Conservation (phyloP, 2,797 vertebrate species). For the Arctocebus calabarensis region DNA sequence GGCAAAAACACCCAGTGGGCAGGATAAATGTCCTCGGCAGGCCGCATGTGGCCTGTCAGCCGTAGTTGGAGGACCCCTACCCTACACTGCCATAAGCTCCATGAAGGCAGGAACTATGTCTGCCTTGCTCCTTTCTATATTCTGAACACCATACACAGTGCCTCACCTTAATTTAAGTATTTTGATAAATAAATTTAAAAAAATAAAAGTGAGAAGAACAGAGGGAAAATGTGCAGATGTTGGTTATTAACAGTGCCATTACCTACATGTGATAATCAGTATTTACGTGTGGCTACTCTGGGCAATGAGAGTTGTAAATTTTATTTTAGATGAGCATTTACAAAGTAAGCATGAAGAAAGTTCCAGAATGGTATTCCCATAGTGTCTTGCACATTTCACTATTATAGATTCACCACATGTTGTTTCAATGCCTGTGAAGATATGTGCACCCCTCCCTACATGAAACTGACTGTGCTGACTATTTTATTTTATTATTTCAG, state of each 20-base stretch:
- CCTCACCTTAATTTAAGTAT: not conserved
- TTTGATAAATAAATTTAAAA: constrained; percentile 34
- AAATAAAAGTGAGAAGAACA: not conserved
- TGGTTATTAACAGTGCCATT: not conserved
- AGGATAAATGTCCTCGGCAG: too few species aligned
- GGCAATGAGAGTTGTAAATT: not conserved
- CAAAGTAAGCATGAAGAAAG: not conserved
- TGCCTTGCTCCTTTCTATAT: not conserved
- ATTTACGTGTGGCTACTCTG: not conserved
- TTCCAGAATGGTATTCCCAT: not conserved
- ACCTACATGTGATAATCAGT: not conserved
- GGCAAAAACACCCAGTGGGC: too few species aligned
- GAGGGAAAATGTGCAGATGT: not conserved
- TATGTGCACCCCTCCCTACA: not conserved
- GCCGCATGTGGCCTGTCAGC: too few species aligned
- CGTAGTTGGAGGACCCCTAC: too few species aligned
- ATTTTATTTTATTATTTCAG: too few species aligned
- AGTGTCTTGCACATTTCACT: not conserved
- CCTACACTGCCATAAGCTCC: not conserved
- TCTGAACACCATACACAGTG: not conserved
- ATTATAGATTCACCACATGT: not conserved
- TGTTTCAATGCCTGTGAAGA: not conserved
- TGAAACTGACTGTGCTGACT: not conserved
- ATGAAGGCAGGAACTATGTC: not conserved
- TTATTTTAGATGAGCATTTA: not conserved